A percentile compares a stretch with the other conserved stretches of the same genome.
Evolutionary conservation across 2,113 vertebrate genomes (phyloP).

Genomic region (Nanorana parkeri): DNA sequence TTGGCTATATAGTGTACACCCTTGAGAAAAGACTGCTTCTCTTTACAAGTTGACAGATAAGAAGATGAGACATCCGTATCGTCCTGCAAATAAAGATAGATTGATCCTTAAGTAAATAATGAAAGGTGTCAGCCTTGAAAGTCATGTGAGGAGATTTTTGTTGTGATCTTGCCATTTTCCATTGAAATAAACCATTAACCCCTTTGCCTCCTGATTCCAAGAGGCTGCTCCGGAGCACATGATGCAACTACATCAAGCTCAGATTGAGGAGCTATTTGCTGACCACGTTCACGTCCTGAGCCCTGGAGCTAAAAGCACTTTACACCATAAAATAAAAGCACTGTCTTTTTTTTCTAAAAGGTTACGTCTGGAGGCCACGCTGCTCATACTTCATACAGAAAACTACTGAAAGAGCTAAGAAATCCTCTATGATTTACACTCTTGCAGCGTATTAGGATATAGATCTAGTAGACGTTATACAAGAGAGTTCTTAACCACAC

Average conservation of each 20-base stretch:
- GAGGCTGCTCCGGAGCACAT: slow-evolving; percentile 48
- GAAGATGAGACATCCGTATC: too few relatives aligned
- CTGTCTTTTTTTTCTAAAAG: slow-evolving; percentile 82
- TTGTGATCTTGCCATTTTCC: slow-evolving; percentile 64
- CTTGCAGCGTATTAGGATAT: slow-evolving; percentile 78
- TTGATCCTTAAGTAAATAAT: slow-evolving; percentile 39
- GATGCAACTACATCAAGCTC: slow-evolving; percentile 62
- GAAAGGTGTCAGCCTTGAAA: slow-evolving; percentile 60
- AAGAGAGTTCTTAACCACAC: slow-evolving; percentile 74
- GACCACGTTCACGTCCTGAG: slow-evolving; percentile 81
- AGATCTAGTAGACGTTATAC: slow-evolving; percentile 77
- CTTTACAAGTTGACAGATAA: too few relatives aligned
- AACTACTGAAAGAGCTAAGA: slow-evolving; percentile 84
- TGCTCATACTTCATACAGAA: slow-evolving; percentile 83
- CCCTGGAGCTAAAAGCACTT: slow-evolving; percentile 84
- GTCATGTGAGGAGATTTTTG: slow-evolving; percentile 63
- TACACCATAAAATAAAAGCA: slow-evolving; percentile 86
- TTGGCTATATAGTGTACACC: too few relatives aligned
- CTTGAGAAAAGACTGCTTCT: too few relatives aligned
- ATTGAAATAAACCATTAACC: slow-evolving; percentile 65
- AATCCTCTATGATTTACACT: slow-evolving; percentile 82
- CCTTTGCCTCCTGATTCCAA: slow-evolving; percentile 59
- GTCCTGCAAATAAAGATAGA: not conserved
- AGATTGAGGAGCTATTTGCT: slow-evolving; percentile 76
- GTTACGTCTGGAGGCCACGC: slow-evolving; percentile 83